These are phyloP conservation scores for Platypus cylindrus DNA, from an alignment of 2,888 invertebrate species.

Conservation along the genomic window DNA sequence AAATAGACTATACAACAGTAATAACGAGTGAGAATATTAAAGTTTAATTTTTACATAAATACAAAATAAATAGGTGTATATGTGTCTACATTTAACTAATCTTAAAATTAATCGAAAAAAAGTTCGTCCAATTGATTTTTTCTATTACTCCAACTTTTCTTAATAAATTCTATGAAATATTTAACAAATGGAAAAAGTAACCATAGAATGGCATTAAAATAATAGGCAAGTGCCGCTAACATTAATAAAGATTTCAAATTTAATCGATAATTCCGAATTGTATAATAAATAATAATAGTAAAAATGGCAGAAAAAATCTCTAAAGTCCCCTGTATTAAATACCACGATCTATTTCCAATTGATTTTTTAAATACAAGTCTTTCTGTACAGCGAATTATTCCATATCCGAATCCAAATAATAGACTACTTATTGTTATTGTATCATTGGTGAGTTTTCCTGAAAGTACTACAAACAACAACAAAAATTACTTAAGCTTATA, in stretches of 20 bases:
- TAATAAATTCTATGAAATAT: constrained; percentile 10
- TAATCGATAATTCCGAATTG: constrained; percentile 17
- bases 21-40: no score
- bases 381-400: constrained; percentile 38
- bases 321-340: constrained; percentile 37
- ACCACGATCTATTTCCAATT: constrained; percentile 39
- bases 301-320: constrained; percentile 36
- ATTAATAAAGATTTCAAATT: constrained; percentile 17
- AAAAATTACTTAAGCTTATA: neutral
- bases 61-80: neutral
- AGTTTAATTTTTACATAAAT: neutral
- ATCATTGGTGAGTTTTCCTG: constrained; percentile 31
- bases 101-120: no score
- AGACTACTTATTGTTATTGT: constrained; percentile 40
- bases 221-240: constrained; percentile 15
- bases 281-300: constrained; percentile 29
- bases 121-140: constrained; percentile 13
- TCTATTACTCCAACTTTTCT: constrained; percentile 6
- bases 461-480: constrained; percentile 18
- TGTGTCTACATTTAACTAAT: neutral
- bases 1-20: no score
- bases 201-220: constrained; percentile 19
- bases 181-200: constrained; percentile 16
- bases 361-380: constrained; percentile 38
- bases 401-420: constrained; percentile 40